Conservation (phyloP, 2,113 vertebrate species). For the Amblyopsis rosae region DNA sequence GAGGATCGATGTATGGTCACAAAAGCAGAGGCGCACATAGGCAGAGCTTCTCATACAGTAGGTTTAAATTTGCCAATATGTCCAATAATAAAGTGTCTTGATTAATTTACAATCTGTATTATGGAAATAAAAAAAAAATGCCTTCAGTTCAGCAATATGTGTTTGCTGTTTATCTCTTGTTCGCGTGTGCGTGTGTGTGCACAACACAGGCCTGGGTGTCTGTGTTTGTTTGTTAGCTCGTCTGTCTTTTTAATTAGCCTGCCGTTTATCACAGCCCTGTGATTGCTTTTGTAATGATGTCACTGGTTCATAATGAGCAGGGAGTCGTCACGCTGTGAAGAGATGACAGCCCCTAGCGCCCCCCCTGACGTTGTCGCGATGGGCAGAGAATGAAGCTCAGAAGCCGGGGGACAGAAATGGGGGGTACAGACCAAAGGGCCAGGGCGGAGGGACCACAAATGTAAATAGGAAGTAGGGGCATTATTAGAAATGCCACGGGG, state of each 20-base stretch:
- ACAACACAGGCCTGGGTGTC: too few relatives aligned
- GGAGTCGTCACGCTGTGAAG: slow-evolving; percentile 62
- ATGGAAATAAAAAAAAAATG: background rate
- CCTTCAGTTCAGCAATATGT: background rate
- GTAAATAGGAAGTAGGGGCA: slow-evolving; percentile 43
- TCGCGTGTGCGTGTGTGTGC: background rate
- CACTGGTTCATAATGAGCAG: slow-evolving; percentile 75
- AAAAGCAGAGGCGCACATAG: too few relatives aligned
- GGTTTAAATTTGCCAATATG: background rate
- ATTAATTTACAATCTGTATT: background rate
- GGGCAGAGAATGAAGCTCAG: slow-evolving; percentile 27
- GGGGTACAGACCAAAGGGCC: slow-evolving; percentile 32
- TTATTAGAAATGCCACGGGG: slow-evolving; percentile 46
- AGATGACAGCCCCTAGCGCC: slow-evolving; percentile 58
- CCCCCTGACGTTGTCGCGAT: background rate
- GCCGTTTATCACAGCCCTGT: slow-evolving; percentile 70
- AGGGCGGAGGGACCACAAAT: slow-evolving; percentile 24
- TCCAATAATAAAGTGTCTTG: background rate
- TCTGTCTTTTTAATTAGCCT: slow-evolving; percentile 76
- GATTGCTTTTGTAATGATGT: slow-evolving; percentile 80
- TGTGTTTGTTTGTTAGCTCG: slow-evolving; percentile 40
- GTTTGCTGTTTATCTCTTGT: background rate
- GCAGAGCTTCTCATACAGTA: too few relatives aligned
- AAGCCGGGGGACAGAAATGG: slow-evolving; percentile 16
- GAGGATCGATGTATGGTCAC: too few relatives aligned